Percentiles rank a stretch among this genome's conserved stretches.
Conservation (phyloP, 35 echinoderm and acorn worm species). For the Holothuria glaberrima region DNA sequence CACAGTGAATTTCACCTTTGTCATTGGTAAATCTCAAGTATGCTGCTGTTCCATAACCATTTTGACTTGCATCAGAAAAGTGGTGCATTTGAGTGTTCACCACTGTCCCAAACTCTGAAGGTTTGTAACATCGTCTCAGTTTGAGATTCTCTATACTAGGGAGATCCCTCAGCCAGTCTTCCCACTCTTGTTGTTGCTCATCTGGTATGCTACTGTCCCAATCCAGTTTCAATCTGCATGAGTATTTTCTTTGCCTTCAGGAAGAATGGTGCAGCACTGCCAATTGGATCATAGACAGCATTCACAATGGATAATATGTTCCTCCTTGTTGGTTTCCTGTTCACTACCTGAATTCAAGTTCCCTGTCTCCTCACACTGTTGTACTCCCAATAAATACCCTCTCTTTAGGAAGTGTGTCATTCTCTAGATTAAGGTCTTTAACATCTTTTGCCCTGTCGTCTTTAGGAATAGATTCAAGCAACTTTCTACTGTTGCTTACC, state of each 20-base stretch:
- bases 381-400: conserved; percentile 75
- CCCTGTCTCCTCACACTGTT: conserved; percentile 50
- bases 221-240: background rate
- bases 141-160: conserved; percentile 49
- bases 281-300: conserved; percentile 72
- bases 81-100: conserved; percentile 53
- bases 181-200: conserved; percentile 46
- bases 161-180: conserved; percentile 64
- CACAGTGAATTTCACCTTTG: conserved; percentile 55
- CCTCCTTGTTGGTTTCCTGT: conserved; percentile 64
- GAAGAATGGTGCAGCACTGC: conserved; percentile 55
- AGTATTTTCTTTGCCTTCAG: conserved; percentile 80
- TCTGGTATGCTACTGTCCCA: conserved; percentile 68
- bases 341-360: conserved; percentile 53
- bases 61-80: conserved; percentile 56
- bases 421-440: conserved; percentile 48
- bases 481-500: conserved; percentile 61
- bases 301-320: conserved; percentile 64
- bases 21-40: conserved; percentile 57
- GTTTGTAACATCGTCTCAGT: conserved; percentile 56
- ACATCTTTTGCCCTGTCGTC: conserved; percentile 61
- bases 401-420: conserved; percentile 59
- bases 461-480: conserved; percentile 63
- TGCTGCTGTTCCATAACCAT: conserved; percentile 49
- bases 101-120: conserved; percentile 58